Conservation (phyloP, 2,888 invertebrate species). For the Trachelus tabidus region DNA sequence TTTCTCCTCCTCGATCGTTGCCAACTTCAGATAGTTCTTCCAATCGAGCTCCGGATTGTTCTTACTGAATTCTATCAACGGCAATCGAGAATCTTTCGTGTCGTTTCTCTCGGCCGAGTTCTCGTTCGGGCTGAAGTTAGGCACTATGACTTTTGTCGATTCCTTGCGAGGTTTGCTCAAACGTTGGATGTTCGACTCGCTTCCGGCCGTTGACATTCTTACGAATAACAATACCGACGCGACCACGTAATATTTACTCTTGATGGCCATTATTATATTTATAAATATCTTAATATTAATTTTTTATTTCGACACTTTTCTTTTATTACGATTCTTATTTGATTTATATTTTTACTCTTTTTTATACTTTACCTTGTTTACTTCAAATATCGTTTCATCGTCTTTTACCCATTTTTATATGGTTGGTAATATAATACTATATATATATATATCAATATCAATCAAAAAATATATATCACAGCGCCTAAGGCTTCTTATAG, state of each 20-base stretch:
- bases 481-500: background rate
- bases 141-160: conserved; percentile 11
- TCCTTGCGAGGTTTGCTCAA: conserved; percentile 38
- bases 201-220: conserved; percentile 11
- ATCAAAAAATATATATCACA: background rate
- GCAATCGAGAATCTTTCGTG: conserved; percentile 13
- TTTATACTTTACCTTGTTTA: background rate
- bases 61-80: conserved; percentile 48
- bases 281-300: background rate
- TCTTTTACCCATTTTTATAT: background rate
- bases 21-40: conserved; percentile 51
- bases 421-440: background rate
- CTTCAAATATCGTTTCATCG: background rate
- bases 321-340: background rate
- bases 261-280: background rate
- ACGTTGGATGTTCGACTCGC: conserved; percentile 48
- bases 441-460: background rate
- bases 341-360: background rate
- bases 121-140: conserved; percentile 32
- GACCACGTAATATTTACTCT: background rate
- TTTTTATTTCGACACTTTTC: background rate
- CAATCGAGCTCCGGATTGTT: conserved; percentile 62
- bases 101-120: conserved; percentile 15
- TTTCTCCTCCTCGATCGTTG: conserved; percentile 38
- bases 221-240: background rate